Conservation (phyloP, 2,113 vertebrate species). For the Emberiza fucata region DNA sequence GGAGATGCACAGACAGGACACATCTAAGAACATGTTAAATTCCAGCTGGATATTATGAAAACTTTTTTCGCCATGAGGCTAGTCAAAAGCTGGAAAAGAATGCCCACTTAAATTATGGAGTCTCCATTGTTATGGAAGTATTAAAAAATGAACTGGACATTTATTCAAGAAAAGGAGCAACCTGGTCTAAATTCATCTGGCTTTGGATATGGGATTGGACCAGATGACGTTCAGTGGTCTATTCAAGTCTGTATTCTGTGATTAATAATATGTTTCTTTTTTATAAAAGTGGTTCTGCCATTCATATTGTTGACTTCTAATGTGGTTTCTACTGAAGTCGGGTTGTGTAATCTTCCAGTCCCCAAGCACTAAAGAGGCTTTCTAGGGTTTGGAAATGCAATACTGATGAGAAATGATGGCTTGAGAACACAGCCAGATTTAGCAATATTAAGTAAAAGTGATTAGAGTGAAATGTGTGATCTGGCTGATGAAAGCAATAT, state of each 20-base stretch:
- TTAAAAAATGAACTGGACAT: background rate
- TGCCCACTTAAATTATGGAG: background rate
- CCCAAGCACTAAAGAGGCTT: background rate
- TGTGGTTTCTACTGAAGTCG: background rate
- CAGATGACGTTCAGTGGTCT: background rate
- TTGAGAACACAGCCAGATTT: background rate
- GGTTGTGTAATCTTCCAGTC: background rate
- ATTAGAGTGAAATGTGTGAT: background rate
- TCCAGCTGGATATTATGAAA: background rate
- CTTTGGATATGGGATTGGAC: background rate
- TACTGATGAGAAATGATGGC: background rate
- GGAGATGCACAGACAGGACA: background rate
- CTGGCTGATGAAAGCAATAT: background rate
- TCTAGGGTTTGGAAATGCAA: background rate
- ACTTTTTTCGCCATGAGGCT: background rate
- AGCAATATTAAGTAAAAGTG: background rate
- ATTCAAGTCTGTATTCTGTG: background rate
- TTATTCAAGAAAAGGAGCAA: background rate
- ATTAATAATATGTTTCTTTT: background rate
- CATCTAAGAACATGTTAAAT: background rate
- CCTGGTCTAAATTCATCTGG: background rate
- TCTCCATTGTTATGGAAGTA: background rate
- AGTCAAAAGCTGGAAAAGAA: background rate
- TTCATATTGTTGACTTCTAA: background rate
- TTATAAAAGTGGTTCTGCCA: background rate